phyloP scores from a whole-genome alignment of 2,113 vertebrate species.

The Stomatorhinus ivindoensis region DNA sequence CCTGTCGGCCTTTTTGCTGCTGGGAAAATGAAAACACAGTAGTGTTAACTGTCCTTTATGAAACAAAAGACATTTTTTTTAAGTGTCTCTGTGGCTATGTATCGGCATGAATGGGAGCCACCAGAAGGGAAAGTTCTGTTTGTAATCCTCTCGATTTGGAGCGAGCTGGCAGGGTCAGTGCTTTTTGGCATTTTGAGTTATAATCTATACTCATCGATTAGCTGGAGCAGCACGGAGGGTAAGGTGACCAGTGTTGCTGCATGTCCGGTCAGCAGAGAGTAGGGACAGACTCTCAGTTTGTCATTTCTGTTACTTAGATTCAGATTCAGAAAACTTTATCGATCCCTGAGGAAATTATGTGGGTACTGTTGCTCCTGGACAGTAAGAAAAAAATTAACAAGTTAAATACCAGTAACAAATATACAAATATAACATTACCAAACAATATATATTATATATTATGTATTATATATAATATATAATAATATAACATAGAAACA shows the following conservation, averaged over 20 bases:
- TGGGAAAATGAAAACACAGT: constrained; percentile 12
- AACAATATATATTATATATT: no score
- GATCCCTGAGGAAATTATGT: no score
- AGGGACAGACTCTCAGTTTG: neutral
- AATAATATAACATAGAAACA: no score
- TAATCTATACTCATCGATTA: neutral
- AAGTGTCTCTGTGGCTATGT: neutral
- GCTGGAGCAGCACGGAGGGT: neutral
- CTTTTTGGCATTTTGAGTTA: neutral
- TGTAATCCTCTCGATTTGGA: neutral
- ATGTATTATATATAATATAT: no score
- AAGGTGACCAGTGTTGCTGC: neutral
- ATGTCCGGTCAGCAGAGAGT: neutral
- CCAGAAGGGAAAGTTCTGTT: neutral
- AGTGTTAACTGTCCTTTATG: neutral
- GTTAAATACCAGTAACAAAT: no score
- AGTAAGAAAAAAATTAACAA: no score
- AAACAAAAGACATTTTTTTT: neutral
- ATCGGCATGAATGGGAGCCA: neutral
- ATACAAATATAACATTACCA: no score
- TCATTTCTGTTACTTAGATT: neutral
- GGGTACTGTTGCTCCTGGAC: no score
- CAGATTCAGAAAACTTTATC: no score
- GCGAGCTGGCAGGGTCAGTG: neutral
- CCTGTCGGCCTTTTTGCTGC: constrained; percentile 10